Evolutionary conservation across 2,888 invertebrate species (phyloP), one percentile per base, ranked within the genome.

Genomic region (Diaprepes abbreviatus): DNA sequence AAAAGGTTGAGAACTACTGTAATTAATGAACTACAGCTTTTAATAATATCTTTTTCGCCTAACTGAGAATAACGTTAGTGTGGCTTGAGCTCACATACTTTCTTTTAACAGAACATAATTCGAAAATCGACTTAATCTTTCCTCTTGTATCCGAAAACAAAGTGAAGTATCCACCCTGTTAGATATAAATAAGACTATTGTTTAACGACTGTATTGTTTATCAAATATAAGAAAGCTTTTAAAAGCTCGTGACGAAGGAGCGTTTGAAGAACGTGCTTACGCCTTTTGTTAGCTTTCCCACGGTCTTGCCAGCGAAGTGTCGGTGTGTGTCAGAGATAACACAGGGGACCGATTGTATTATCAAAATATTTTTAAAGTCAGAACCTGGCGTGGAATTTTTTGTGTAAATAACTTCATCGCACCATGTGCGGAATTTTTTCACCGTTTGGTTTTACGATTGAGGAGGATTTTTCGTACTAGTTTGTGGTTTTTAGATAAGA

Each of bases 211-310:
- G 16, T 17, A 58, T 66, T 58, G 58, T 66, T 66, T 66, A 35
- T 28, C 16, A 50, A 28, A 31, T 14, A 28, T 16, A 50, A 28
- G 35, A 28, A 50, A 50, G 28, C 24, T 28, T 52, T 14, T 10
- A 17, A 35, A 21, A 48, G 55, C 33, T 48, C 66, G 58, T 48
- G 58, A 66, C 28, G 17, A 63, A 68, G 68, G 63, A 63, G 68
- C 59, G 68, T 50, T 63, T 58, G 31, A 16, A 55, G 68, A 68
- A 68, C 68, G 68, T 68, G 68, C 68, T 68, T 24, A 48, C 55
- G 55, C 50, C 62, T 62, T 62, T 63, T 63, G 62, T 62, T 68
- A 38, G 50, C 57, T 57, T 68, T 68, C 63, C 68, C 67, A 67
- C 67, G 67, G 67, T 60, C 59, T 38, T 43, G 59, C 14, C 60